These are phyloP conservation scores for Drosophila robusta DNA, from an alignment of 2,888 invertebrate species.

Conservation along the genomic window DNA sequence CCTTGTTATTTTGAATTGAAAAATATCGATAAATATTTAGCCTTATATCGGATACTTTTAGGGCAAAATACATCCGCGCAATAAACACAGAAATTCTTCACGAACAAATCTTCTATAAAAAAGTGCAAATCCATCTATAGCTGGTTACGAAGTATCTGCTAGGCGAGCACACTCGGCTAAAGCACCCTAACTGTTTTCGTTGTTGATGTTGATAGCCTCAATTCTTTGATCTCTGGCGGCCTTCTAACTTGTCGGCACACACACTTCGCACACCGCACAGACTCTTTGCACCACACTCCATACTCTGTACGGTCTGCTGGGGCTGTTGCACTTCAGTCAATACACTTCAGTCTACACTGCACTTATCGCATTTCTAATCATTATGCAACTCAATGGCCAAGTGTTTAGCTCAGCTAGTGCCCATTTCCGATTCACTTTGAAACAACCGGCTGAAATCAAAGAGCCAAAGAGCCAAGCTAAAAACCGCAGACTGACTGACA, in stretches of 20 bases:
- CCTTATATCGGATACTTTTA: too few species aligned
- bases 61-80: too few species aligned
- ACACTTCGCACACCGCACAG: slow-evolving; percentile 1
- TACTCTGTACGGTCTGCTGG: slow-evolving; percentile 25
- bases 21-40: too few species aligned
- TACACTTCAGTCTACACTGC: slow-evolving; percentile 27
- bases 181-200: background rate
- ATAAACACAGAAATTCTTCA: too few species aligned
- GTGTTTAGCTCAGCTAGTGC: slow-evolving; percentile 47
- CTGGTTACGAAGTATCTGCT: background rate
- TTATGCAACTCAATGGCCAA: slow-evolving; percentile 47
- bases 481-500: slow-evolving; percentile 36
- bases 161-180: background rate
- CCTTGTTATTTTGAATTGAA: too few species aligned
- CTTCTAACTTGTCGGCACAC: slow-evolving; percentile 21
- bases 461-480: slow-evolving; percentile 28
- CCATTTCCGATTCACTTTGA: slow-evolving; percentile 52
- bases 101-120: too few species aligned
- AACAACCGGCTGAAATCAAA: slow-evolving; percentile 44
- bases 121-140: too few species aligned
- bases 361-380: slow-evolving; percentile 61
- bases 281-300: background rate
- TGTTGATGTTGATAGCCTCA: slow-evolving; percentile 14
- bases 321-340: slow-evolving; percentile 24
- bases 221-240: slow-evolving; percentile 48